Percentiles rank a stretch among this genome's conserved stretches.
Evolutionary conservation across 2,888 invertebrate genomes (phyloP).

Genomic region (Phrixothrix hirtus): DNA sequence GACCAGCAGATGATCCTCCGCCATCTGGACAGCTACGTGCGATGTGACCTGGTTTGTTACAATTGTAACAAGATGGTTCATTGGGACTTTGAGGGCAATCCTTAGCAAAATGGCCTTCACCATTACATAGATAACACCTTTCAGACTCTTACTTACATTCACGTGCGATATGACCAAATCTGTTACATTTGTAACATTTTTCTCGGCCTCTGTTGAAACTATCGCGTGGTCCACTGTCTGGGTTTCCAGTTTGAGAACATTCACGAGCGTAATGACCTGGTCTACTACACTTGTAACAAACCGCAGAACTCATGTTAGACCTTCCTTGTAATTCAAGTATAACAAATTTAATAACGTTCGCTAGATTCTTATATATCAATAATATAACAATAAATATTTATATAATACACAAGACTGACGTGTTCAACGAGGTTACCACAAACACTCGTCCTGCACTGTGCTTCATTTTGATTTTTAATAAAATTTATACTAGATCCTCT

Average conservation of each 20-base stretch:
- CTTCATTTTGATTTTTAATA: too few species aligned
- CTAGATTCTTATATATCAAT: conserved; percentile 25
- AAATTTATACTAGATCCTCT: too few species aligned
- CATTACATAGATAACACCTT: conserved; percentile 87
- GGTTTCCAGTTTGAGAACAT: conserved; percentile 75
- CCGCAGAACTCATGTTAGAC: conserved; percentile 76
- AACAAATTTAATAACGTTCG: conserved; percentile 37
- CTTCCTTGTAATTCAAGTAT: conserved; percentile 36
- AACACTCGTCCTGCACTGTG: too few species aligned
- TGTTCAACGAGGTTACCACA: conserved; percentile 29
- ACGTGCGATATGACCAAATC: conserved; percentile 89
- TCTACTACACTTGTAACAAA: conserved; percentile 91
- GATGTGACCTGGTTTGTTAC: conserved; percentile 92
- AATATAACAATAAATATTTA: conserved; percentile 33
- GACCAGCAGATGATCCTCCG: conserved; percentile 59
- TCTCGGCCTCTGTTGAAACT: conserved; percentile 65
- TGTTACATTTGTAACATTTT: conserved; percentile 96
- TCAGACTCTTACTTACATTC: conserved; percentile 94
- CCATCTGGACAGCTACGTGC: conserved; percentile 79
- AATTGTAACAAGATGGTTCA: conserved; percentile 89
- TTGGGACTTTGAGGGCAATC: conserved; percentile 85
- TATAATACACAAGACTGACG: conserved; percentile 24
- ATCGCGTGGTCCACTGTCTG: conserved; percentile 58
- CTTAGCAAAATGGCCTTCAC: conserved; percentile 90
- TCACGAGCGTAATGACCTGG: conserved; percentile 94